Evolutionary conservation across 2,888 invertebrate genomes (phyloP).

Genomic region (Epirrita christyi): DNA sequence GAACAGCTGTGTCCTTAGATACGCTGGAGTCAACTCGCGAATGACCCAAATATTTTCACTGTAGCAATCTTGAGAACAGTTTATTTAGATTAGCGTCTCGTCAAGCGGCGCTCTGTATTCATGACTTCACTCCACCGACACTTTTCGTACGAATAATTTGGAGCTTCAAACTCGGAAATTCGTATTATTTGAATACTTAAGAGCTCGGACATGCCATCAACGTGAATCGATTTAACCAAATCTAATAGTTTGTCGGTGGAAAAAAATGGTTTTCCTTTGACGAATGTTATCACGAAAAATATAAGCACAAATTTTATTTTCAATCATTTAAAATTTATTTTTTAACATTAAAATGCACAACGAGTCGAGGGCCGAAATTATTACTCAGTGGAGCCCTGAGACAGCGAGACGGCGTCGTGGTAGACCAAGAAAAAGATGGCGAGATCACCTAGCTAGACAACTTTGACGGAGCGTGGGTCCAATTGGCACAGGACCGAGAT

Average conservation of each 20-base stretch:
- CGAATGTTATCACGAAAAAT: too few relatives aligned
- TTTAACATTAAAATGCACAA: neutral
- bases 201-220: slow-evolving; percentile 1
- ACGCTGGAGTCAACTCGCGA: slow-evolving; percentile 46
- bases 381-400: too few relatives aligned
- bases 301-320: too few relatives aligned
- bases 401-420: too few relatives aligned
- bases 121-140: slow-evolving; percentile 51
- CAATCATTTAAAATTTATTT: too few relatives aligned
- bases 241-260: too few relatives aligned
- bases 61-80: slow-evolving; percentile 52
- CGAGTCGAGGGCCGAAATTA: too few relatives aligned
- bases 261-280: too few relatives aligned
- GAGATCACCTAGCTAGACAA: too few relatives aligned
- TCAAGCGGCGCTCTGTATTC: slow-evolving; percentile 59
- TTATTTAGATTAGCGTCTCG: slow-evolving; percentile 31
- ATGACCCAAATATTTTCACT: slow-evolving; percentile 55
- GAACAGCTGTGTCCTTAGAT: slow-evolving; percentile 27
- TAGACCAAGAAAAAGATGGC: too few relatives aligned
- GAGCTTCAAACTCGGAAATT: slow-evolving; percentile 45
- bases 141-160: slow-evolving; percentile 47
- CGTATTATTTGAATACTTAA: slow-evolving; percentile 42
- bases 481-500: too few relatives aligned
- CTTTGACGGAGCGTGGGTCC: too few relatives aligned
- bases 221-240: neutral